Conservation (phyloP, 1,140 invertebrate genomes). For the Platorchestia sp. region DNA sequence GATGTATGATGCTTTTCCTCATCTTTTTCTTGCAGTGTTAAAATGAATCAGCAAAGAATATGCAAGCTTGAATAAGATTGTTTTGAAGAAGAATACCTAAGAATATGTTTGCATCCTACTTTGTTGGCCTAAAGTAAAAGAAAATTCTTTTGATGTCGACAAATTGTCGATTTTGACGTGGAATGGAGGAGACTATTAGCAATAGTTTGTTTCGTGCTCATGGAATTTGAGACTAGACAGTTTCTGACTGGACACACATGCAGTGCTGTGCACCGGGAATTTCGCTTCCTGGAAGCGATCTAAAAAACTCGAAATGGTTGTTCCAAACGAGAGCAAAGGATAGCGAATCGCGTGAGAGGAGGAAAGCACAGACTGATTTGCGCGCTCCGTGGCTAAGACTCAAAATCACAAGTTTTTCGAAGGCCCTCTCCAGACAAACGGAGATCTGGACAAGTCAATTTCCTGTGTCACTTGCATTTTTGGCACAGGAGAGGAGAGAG, state of each 20-base stretch:
- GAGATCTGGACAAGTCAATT: conserved; percentile 51
- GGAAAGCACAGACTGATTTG: neutral
- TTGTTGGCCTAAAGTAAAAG: too few relatives aligned
- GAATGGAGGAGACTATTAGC: neutral
- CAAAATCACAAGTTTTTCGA: conserved; percentile 36
- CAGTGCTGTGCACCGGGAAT: neutral
- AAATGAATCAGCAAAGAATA: neutral
- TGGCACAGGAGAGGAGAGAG: neutral
- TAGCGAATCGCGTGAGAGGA: conserved; percentile 5
- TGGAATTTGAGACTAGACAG: too few relatives aligned
- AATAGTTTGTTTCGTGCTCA: neutral
- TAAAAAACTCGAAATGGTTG: neutral
- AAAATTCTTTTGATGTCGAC: neutral
- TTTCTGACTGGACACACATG: neutral
- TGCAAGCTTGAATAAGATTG: neutral
- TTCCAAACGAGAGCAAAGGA: neutral
- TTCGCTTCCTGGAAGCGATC: neutral
- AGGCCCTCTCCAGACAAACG: conserved; percentile 17
- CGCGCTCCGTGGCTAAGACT: neutral
- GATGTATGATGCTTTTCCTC: neutral
- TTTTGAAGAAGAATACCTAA: neutral
- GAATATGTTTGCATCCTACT: neutral
- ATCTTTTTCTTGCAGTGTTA: neutral
- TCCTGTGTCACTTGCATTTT: conserved; percentile 47
- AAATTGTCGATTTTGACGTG: neutral